phyloP scores from a whole-genome alignment of 2,888 invertebrate species.

The Drosophila gaucha region DNA sequence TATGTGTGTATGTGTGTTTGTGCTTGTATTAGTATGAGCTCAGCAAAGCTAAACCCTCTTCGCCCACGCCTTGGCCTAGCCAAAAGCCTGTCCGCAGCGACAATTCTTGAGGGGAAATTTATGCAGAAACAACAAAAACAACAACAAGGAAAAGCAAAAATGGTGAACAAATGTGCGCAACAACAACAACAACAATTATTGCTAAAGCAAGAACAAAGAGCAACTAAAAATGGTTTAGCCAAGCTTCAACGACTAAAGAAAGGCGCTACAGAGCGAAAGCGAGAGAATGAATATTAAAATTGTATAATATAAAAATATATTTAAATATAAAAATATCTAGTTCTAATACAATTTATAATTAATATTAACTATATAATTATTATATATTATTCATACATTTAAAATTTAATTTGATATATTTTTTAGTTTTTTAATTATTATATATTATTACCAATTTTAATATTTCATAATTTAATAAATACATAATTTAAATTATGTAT shows the following conservation, averaged over 20 bases:
- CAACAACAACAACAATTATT: constrained; percentile 45
- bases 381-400: too few relatives aligned
- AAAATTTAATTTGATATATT: too few relatives aligned
- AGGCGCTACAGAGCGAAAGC: constrained; percentile 21
- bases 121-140: constrained; percentile 59
- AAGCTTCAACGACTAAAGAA: constrained; percentile 9
- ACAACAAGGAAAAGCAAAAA: constrained; percentile 47
- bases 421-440: too few relatives aligned
- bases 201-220: constrained; percentile 41
- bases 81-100: constrained; percentile 26
- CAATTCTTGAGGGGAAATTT: constrained; percentile 80
- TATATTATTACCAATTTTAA: too few relatives aligned
- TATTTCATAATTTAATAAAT: too few relatives aligned
- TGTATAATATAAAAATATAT: neutral
- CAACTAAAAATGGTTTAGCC: constrained; percentile 18
- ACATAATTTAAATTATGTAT: too few relatives aligned
- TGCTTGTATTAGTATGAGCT: constrained; percentile 27
- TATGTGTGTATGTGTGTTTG: constrained; percentile 15
- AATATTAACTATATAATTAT: too few relatives aligned
- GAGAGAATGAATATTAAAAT: neutral
- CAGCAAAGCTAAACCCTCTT: constrained; percentile 4
- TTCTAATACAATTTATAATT: too few relatives aligned
- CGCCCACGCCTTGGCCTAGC: neutral
- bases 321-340: too few relatives aligned
- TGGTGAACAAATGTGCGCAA: constrained; percentile 56